Evolutionary conservation across 2,888 invertebrate genomes (phyloP).

Genomic region (Eupithecia exiguata): DNA sequence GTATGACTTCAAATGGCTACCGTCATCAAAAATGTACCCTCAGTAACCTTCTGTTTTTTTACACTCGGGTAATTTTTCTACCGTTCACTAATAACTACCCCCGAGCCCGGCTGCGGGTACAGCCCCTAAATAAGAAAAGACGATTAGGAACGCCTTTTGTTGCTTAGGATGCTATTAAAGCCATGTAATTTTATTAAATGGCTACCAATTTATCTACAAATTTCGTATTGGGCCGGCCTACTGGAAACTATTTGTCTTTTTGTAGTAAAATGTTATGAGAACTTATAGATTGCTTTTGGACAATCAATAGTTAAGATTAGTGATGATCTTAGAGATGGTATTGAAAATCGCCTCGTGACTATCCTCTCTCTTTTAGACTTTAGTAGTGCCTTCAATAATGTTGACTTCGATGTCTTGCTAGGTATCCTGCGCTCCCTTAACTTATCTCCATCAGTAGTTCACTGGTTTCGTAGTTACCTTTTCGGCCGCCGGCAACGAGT

Average conservation of each 20-base stretch:
- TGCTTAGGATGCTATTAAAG: slow-evolving; percentile 59
- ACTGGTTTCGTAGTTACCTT: too few species aligned
- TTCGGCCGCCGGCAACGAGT: too few species aligned
- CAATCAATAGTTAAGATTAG: too few species aligned
- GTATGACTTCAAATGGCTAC: not conserved
- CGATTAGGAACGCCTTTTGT: slow-evolving; percentile 73
- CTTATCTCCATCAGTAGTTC: too few species aligned
- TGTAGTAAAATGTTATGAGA: slow-evolving; percentile 2
- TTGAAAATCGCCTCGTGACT: too few species aligned
- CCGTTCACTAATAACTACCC: slow-evolving; percentile 56
- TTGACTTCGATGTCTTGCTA: too few species aligned
- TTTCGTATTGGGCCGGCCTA: slow-evolving; percentile 49
- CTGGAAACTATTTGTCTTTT: slow-evolving; percentile 29
- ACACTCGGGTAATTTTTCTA: slow-evolving; percentile 31
- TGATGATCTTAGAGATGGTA: too few species aligned
- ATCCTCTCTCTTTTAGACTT: too few species aligned
- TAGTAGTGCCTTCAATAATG: too few species aligned
- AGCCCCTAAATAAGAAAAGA: slow-evolving; percentile 63
- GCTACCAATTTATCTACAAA: slow-evolving; percentile 70
- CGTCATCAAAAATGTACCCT: not conserved
- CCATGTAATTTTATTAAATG: slow-evolving; percentile 75
- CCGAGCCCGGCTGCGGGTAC: slow-evolving; percentile 59
- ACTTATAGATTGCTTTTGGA: not conserved
- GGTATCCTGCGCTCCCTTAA: too few species aligned
- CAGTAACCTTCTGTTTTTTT: slow-evolving; percentile 20